Evolutionary conservation across 2,113 vertebrate species (phyloP), one percentile per base, ranked within the genome.

Genomic region (Sapayoa aenigma): DNA sequence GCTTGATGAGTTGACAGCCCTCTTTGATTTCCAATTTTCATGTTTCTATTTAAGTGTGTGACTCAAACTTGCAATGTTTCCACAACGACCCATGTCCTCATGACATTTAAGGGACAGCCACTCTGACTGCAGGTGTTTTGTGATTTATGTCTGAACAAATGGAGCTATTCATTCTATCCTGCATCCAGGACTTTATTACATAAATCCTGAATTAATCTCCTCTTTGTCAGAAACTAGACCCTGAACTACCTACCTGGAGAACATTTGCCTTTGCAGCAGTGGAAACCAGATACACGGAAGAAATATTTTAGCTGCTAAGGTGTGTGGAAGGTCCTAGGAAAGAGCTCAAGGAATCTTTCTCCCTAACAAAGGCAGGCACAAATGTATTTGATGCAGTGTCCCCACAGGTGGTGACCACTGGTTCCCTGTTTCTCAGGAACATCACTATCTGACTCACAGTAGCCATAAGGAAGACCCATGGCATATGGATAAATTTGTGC

Each of bases 121-220:
- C n/a, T 94, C 76, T 73, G 49, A 30, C 89, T 93, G 87, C 90
- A 94, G 93, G 94, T 91, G 78, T 20, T 80, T 60, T 82, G 69
- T 90, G 94, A 95, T 93, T 93, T 96, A 93, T 78, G 73, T 50
- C 80, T 79, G 76, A 89, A 82, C 89, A 94, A 95, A 92, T 65
- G 28, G 76, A 96, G 85, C 76, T 86, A 65, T 95, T 92, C 80
- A 87, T 92, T 87, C 92, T 66, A 68, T 66, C 62, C 83, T 73
- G 60, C 76, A 93, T 62, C 53, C 83, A 93, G 41, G 69, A 73
- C 73, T 84, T 90, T 24, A 52, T 93, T 72, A 90, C 80, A 84
- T 84, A 96, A 94, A 96, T 96, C 76, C 92, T 90, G 39, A 91
- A 52, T 79, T 93, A 72, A 96, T 84, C 73, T 81, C 41, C 37